Base-by-base conservation (phyloP, 2,113 vertebrate genomes). In the Oryzias celebensis region DNA sequence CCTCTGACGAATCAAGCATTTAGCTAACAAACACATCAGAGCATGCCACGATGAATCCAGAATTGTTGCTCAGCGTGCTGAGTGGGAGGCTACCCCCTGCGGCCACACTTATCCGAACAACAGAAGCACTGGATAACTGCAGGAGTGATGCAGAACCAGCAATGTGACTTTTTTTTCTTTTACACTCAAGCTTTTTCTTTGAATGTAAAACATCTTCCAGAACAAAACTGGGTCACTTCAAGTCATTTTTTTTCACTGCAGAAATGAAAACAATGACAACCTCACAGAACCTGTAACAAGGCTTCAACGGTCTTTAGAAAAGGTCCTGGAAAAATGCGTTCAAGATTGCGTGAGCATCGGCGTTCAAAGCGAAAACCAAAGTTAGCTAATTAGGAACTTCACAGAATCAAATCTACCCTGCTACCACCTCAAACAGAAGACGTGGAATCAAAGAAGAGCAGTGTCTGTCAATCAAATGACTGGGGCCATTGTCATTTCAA, bases 1-100 rank as follows among this genome's bases (percentile, higher is more conserved):
- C 83, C 86, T 82, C 76, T 73, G 70, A 73, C 85, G 85, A 86
- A 83, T 87, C 80, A 81, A 81, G 78, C 75, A 81, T 80, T 88
- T 88, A 80, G 73, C 85, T 71, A 86, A 77, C 81, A 84, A 79
- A 89, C 86, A 80, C 78, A 81, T 79, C 71, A 71, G 77, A 70
- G 62, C 77, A 73, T 68, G 67, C 70, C 68, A 76, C 63, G 53
- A 47, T 83, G 75, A 85, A 89, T 87, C 68, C 78, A 18, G 61
- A 76, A 81, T 60, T 64, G 75, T 74, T 49, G 48, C 75, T 70
- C 73, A 69, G 68, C 46, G 78, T 73, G 75, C 71, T 58, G 83
- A 83, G 85, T 80, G 86, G 85, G 87, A 70, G 75, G 78, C 66
- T 65, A 75, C 73, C 68, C 85, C 84, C 82, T 69, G 77, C 79